phyloP scores from a whole-genome alignment of 2,797 vertebrate genomes.

The Decapterus maruadsi region DNA sequence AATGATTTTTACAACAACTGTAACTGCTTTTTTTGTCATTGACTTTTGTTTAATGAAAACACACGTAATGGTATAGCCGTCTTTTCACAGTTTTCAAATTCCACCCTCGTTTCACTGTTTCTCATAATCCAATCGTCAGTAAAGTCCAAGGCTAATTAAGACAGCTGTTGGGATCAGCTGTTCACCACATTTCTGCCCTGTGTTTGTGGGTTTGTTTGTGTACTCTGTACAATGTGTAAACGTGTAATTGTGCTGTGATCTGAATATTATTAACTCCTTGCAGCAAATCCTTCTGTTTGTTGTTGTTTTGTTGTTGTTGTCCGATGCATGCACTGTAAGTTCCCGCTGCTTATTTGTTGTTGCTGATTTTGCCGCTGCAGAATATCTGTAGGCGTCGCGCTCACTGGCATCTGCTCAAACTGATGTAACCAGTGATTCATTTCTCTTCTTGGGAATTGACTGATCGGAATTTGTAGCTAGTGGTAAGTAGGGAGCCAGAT shows the following conservation, averaged over 20 bases:
- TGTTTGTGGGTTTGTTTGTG: conserved; percentile 37
- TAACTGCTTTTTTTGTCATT: too few species aligned
- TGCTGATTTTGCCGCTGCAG: conserved; percentile 54
- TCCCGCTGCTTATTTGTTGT: conserved; percentile 51
- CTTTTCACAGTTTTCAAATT: background rate
- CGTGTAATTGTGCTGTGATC: conserved; percentile 40
- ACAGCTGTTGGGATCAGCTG: conserved; percentile 33
- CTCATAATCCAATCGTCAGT: conserved; percentile 14
- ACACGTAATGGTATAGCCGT: background rate
- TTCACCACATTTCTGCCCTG: conserved; percentile 1
- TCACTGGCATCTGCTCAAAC: conserved; percentile 64
- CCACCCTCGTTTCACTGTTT: background rate
- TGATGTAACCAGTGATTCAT: conserved; percentile 58
- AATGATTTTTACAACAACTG: too few species aligned
- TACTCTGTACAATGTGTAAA: conserved; percentile 26
- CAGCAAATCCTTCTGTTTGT: conserved; percentile 59
- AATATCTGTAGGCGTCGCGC: conserved; percentile 48
- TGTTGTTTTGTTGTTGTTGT: conserved; percentile 48
- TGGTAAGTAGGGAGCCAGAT: conserved; percentile 59
- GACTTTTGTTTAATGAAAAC: background rate
- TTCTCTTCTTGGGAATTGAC: conserved; percentile 46
- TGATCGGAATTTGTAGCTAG: conserved; percentile 50
- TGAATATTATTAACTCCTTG: conserved; percentile 44
- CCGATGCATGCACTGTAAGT: conserved; percentile 25
- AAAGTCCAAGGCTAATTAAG: conserved; percentile 20